Evolutionary conservation across 2,888 invertebrate genomes (phyloP), one percentile per base, ranked within the genome.

Genomic region (Dryococelus australis): DNA sequence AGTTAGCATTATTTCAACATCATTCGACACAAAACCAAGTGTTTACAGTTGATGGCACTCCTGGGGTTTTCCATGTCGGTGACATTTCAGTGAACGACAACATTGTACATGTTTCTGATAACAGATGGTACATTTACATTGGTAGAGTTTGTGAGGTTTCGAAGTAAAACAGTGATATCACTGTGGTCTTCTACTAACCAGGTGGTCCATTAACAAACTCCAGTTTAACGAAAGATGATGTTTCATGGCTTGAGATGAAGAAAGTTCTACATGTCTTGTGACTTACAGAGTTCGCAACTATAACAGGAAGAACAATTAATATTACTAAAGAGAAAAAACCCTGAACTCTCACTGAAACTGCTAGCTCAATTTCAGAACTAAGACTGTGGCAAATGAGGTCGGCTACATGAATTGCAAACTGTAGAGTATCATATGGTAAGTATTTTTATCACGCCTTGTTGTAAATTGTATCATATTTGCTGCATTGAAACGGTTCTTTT

Each of bases 101-200:
- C 20, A 13, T 81, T 81, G 5, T 26, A 20, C 4, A 6, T 27
- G 6, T 27, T 81, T 26, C n/a, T n/a, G n/a, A 81, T 35, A 81
- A 81, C 81, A 81, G 28, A 81, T 81, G 81, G n/a, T n/a, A n/a
- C n/a, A n/a, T n/a, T 27, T 81, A 81, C 27, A 81, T 81, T 81
- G 28, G 13, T 16, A 12, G 20, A 81, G 81, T 81, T 81, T 81
- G 81, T 81, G 13, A 81, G 81, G 81, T 81, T 81, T 81, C 12
- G 5, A 10, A 81, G 81, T 8, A 81, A 81, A 81, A 81, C 26
- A 81, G 28, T 81, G 26, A 81, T 27, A 10, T 81, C 81, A 81
- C 9, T 5, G 27, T 35, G 20, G 28, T 81, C 16, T n/a, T n/a
- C n/a, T 81, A 27, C 28, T 13, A 81, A 81, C 81, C 81, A 81